Percentiles rank a stretch among this genome's conserved stretches.
Evolutionary conservation across 2,888 invertebrate genomes (phyloP).

Genomic region (Campoplex capitator): DNA sequence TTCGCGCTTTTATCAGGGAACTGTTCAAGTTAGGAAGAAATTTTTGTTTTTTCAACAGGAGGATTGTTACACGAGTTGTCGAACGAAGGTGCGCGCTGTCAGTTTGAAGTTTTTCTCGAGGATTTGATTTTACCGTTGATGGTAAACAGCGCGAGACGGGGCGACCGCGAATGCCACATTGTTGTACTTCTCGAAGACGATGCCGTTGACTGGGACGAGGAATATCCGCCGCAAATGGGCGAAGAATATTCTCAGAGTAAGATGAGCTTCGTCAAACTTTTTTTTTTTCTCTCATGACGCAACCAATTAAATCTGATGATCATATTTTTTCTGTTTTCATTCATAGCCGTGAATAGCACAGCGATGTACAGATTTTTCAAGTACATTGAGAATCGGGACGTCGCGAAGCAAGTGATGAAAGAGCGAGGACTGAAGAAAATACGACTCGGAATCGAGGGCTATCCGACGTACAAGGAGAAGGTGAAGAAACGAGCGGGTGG

Average conservation of each 20-base stretch:
- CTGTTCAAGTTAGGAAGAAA: constrained; percentile 55
- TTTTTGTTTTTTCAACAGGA: constrained; percentile 85
- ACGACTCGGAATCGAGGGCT: constrained; percentile 98
- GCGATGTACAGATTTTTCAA: constrained; percentile 99
- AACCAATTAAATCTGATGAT: neutral
- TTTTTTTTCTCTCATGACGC: neutral
- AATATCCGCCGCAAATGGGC: constrained; percentile 99
- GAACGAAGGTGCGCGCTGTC: constrained; percentile 99
- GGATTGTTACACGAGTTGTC: constrained; percentile 98
- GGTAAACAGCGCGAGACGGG: constrained; percentile 96
- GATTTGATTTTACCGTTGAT: constrained; percentile 97
- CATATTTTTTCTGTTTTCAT: neutral
- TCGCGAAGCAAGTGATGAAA: constrained; percentile 99
- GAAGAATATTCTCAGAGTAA: constrained; percentile 98
- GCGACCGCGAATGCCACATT: constrained; percentile 99
- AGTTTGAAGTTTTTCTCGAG: constrained; percentile 98
- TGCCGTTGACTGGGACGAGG: constrained; percentile 98
- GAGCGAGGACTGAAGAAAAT: constrained; percentile 99
- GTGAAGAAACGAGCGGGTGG: constrained; percentile 98
- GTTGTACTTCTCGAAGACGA: constrained; percentile 98
- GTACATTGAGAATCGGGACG: constrained; percentile 99
- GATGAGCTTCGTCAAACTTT: constrained; percentile 63
- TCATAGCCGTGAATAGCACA: constrained; percentile 95
- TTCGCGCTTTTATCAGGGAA: neutral
- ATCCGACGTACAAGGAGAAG: constrained; percentile 99